Conservation (phyloP, 1,140 invertebrate species). For the Eulimnadia texana region DNA sequence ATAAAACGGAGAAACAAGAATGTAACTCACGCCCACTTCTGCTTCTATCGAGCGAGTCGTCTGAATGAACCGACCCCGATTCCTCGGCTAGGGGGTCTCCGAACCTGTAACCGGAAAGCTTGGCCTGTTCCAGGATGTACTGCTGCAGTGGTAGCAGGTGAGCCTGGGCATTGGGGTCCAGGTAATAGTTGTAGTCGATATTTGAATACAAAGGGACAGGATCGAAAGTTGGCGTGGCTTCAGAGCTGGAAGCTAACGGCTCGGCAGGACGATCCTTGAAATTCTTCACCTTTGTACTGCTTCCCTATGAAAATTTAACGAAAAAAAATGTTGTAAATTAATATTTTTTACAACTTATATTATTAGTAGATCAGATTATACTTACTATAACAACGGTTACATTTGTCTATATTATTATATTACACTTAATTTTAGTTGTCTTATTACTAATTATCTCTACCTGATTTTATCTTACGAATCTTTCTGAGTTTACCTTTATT, state of each 20-base stretch:
- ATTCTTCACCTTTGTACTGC: conserved; percentile 6
- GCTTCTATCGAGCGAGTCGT: conserved; percentile 25
- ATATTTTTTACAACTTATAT: too few species aligned
- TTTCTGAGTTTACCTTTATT: too few species aligned
- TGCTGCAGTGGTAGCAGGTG: conserved; percentile 69
- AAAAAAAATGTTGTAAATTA: too few species aligned
- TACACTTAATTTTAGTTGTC: too few species aligned
- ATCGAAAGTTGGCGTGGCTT: neutral
- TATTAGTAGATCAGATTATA: too few species aligned
- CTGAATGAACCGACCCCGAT: conserved; percentile 47
- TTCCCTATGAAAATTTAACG: neutral
- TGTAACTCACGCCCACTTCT: too few species aligned
- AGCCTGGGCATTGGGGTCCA: conserved; percentile 38
- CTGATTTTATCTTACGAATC: too few species aligned
- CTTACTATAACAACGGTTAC: too few species aligned
- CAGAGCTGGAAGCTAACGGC: neutral
- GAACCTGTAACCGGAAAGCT: conserved; percentile 39
- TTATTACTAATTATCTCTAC: too few species aligned
- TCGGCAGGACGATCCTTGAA: neutral
- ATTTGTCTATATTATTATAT: too few species aligned
- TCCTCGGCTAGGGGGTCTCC: conserved; percentile 49
- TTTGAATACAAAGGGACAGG: conserved; percentile 47
- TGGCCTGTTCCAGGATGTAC: conserved; percentile 64
- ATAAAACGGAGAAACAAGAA: too few species aligned
- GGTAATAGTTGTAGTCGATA: conserved; percentile 38